These are phyloP conservation scores for Oenanthe melanoleuca DNA, from an alignment of 2,113 vertebrate genomes.

Conservation along the genomic window DNA sequence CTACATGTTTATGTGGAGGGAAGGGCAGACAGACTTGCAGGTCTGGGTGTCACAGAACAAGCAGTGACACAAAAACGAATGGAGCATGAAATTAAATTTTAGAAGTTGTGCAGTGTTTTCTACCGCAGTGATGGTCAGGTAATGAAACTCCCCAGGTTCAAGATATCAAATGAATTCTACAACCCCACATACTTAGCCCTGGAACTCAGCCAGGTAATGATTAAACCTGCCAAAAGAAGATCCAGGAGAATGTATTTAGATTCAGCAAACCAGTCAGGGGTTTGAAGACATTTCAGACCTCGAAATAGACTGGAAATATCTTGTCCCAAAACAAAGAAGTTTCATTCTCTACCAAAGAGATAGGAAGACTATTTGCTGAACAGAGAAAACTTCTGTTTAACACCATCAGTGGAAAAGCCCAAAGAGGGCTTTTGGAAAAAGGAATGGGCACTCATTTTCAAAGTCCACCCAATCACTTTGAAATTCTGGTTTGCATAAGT, in stretches of 20 bases:
- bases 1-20: constrained; percentile 24
- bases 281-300: neutral
- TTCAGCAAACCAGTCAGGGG: neutral
- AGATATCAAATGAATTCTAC: constrained; percentile 27
- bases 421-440: neutral
- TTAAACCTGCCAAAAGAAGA: constrained; percentile 4
- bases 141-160: constrained; percentile 34
- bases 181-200: neutral
- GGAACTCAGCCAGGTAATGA: constrained; percentile 2
- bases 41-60: constrained; percentile 8
- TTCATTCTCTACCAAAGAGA: neutral
- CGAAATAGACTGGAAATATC: neutral
- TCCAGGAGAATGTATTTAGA: neutral
- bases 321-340: neutral
- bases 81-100: constrained; percentile 57
- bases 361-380: neutral
- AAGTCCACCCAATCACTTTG: neutral
- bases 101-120: constrained; percentile 6
- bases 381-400: neutral
- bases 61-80: constrained; percentile 37
- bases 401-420: neutral
- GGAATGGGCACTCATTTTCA: neutral
- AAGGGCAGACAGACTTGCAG: neutral
- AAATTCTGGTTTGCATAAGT: neutral
- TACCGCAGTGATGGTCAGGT: neutral